Evolutionary conservation across 1,140 invertebrate genomes (phyloP).

Genomic region (Amyelois transitella): DNA sequence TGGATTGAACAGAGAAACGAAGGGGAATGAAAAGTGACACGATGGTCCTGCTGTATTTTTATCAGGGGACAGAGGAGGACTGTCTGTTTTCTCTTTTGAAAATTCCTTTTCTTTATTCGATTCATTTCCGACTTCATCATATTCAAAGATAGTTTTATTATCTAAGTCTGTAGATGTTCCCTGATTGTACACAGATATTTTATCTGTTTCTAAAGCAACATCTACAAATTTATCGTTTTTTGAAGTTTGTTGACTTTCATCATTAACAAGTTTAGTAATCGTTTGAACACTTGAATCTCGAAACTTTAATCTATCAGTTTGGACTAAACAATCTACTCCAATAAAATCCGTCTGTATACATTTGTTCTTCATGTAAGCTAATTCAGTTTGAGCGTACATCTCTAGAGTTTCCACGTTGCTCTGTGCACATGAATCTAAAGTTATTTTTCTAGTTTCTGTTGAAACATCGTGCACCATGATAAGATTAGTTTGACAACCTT

Average conservation of each 20-base stretch:
- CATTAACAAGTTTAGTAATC: conserved; percentile 18
- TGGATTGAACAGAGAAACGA: conserved; percentile 63
- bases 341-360: conserved; percentile 46
- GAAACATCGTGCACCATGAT: conserved; percentile 53
- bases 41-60: conserved; percentile 29
- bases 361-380: conserved; percentile 49
- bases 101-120: conserved; percentile 12
- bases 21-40: conserved; percentile 46
- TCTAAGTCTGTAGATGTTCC: conserved; percentile 15
- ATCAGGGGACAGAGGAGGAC: conserved; percentile 64
- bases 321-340: conserved; percentile 29
- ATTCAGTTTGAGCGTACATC: conserved; percentile 58
- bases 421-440: conserved; percentile 52
- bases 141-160: conserved; percentile 7
- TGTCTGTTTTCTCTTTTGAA: conserved; percentile 52
- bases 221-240: conserved; percentile 20
- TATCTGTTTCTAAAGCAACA: conserved; percentile 24
- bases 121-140: neutral
- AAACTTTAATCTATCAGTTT: conserved; percentile 49
- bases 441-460: conserved; percentile 60
- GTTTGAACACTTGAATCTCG: conserved; percentile 41
- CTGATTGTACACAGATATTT: conserved; percentile 12
- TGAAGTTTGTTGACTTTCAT: conserved; percentile 32
- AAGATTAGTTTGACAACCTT: conserved; percentile 64
- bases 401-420: conserved; percentile 37